These are phyloP conservation scores for Bubo bubo DNA, from an alignment of 2,113 vertebrate genomes.

Conservation along the genomic window DNA sequence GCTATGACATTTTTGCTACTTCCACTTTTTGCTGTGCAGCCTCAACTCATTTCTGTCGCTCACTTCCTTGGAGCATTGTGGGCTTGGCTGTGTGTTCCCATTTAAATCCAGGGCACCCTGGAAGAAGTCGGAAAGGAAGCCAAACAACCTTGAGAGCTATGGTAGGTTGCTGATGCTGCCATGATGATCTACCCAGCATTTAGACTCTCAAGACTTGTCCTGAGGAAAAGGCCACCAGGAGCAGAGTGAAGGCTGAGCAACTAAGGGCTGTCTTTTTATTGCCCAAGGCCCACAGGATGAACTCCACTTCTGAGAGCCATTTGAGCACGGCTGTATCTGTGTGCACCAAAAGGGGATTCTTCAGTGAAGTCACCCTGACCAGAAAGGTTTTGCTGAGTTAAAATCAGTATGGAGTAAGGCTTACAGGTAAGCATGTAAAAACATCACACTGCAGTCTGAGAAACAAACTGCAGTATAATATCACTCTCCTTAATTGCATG, in stretches of 20 bases:
- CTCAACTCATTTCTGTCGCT: not conserved
- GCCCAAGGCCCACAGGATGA: not conserved
- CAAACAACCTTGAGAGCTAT: not conserved
- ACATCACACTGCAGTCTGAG: not conserved
- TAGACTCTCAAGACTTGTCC: not conserved
- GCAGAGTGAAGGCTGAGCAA: not conserved
- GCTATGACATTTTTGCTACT: not conserved
- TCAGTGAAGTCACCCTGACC: not conserved
- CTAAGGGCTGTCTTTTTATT: not conserved
- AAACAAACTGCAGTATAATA: not conserved
- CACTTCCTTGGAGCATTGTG: not conserved
- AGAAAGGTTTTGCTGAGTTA: not conserved
- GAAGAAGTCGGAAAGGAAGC: not conserved
- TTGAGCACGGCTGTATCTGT: not conserved
- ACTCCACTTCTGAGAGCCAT: fast-evolving
- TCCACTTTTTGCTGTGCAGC: not conserved
- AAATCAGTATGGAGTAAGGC: not conserved
- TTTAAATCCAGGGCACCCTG: not conserved
- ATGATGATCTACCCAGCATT: not conserved
- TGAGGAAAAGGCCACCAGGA: not conserved
- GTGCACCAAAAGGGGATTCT: not conserved
- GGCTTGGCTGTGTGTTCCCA: not conserved
- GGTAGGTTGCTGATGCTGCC: not conserved
- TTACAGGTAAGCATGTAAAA: not conserved
- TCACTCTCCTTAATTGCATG: not conserved